Percentiles rank a stretch among this genome's conserved stretches.
phyloP scores from a whole-genome alignment of 1,140 invertebrate species.

The Calycopis cecrops region DNA sequence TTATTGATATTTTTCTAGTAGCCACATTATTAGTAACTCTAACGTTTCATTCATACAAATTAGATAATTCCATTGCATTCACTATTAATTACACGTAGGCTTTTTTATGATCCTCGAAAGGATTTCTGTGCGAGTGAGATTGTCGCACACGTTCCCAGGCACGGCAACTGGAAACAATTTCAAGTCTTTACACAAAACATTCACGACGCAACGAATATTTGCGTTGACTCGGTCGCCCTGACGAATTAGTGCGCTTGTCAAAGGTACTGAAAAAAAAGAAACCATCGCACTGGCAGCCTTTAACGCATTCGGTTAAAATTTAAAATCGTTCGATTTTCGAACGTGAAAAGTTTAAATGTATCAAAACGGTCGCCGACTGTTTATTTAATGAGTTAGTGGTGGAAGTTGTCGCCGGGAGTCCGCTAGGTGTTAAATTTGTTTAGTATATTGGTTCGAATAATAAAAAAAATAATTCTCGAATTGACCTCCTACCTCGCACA shows the following conservation, averaged over 20 bases:
- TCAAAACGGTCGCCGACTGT: conserved; percentile 37
- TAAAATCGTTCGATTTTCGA: conserved; percentile 15
- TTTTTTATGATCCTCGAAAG: too few relatives aligned
- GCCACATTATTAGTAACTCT: too few relatives aligned
- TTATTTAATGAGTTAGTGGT: conserved; percentile 59
- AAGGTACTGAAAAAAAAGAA: conserved; percentile 46
- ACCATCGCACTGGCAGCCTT: conserved; percentile 21
- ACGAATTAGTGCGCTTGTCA: conserved; percentile 57
- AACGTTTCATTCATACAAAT: too few relatives aligned
- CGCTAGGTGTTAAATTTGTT: conserved; percentile 50
- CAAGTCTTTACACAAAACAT: conserved; percentile 67
- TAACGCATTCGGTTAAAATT: conserved; percentile 20
- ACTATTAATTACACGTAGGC: too few relatives aligned
- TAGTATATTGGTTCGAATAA: conserved; percentile 41
- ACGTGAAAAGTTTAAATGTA: neutral
- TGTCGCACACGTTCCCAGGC: conserved; percentile 48
- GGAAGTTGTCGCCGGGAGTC: conserved; percentile 50
- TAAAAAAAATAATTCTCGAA: conserved; percentile 30
- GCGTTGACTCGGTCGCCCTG: conserved; percentile 57
- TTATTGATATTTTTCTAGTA: too few relatives aligned
- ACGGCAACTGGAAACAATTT: conserved; percentile 59
- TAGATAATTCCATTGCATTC: too few relatives aligned
- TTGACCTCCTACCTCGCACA: conserved; percentile 42
- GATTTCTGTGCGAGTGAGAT: conserved; percentile 4
- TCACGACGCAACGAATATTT: conserved; percentile 61